phyloP scores from a whole-genome alignment of 2,888 invertebrate genomes.

The Caenorhabditis sinica region DNA sequence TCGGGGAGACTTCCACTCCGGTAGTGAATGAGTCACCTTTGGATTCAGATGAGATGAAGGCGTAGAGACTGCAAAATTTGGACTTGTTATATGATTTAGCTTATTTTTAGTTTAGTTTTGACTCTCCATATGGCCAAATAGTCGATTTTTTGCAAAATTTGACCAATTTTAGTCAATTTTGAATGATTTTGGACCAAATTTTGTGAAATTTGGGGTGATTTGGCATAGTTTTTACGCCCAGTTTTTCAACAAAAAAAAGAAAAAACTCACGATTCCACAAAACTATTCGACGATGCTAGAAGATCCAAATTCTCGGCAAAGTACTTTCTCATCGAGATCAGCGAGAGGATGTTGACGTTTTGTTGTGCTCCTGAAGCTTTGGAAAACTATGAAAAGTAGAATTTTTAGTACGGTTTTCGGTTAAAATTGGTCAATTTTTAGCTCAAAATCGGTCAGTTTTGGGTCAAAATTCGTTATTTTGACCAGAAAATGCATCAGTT shows the following conservation, averaged over 20 bases:
- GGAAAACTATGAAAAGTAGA: constrained; percentile 12
- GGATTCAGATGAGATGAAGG: constrained; percentile 11
- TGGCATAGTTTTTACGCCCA: no score
- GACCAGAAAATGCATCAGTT: no score
- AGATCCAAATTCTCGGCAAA: constrained; percentile 45
- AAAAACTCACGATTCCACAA: constrained; percentile 43
- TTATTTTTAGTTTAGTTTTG: no score
- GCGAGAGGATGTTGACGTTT: constrained; percentile 1
- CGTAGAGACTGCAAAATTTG: constrained; percentile 32
- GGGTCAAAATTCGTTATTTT: no score
- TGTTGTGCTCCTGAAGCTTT: background rate
- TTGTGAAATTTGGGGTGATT: background rate
- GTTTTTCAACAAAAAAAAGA: background rate
- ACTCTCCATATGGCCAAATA: no score
- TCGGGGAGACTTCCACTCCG: background rate
- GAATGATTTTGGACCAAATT: background rate
- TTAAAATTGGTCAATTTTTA: no score
- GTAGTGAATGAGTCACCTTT: background rate
- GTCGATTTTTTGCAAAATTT: no score
- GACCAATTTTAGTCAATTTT: no score
- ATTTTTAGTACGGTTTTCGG: no score
- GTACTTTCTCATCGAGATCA: constrained; percentile 40
- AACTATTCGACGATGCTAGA: constrained; percentile 38
- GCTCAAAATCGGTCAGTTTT: no score
- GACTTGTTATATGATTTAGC: no score